Percentiles rank a stretch among this genome's conserved stretches.
Evolutionary conservation across 2,113 vertebrate species (phyloP).

Genomic region (Saccopteryx leptura): DNA sequence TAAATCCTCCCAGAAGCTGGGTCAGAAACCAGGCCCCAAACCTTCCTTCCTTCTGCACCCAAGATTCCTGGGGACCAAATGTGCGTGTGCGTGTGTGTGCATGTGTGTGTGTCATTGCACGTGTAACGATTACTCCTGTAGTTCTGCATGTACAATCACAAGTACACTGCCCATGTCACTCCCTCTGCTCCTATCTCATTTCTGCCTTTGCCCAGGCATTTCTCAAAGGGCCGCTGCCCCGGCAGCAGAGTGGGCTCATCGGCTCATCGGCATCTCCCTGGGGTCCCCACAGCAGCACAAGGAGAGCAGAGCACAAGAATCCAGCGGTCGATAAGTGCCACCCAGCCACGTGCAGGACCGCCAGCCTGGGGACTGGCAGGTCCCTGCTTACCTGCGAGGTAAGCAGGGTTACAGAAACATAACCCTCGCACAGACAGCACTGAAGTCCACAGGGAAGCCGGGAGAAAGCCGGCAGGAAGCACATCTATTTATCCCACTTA

Average conservation of each 20-base stretch:
- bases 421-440: neutral
- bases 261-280: rapidly evolving
- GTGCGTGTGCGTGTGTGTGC: neutral
- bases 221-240: neutral
- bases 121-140: neutral
- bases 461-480: neutral
- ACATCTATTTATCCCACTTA: neutral
- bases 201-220: neutral
- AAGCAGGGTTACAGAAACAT: neutral
- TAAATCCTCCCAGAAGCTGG: neutral
- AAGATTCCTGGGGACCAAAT: neutral
- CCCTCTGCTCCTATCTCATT: neutral
- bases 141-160: neutral
- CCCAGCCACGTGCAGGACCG: rapidly evolving
- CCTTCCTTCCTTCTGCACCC: neutral
- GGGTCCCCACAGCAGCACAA: neutral
- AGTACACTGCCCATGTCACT: rapidly evolving
- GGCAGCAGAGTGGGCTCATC: neutral
- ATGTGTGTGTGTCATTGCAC: neutral
- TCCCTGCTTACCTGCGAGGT: neutral
- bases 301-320: neutral
- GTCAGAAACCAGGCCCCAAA: neutral
- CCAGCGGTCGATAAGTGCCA: rapidly evolving
- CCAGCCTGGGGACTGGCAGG: neutral
- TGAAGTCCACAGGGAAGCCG: neutral